Conservation (phyloP, 1,140 invertebrate species). For the Chironomus tepperi region DNA sequence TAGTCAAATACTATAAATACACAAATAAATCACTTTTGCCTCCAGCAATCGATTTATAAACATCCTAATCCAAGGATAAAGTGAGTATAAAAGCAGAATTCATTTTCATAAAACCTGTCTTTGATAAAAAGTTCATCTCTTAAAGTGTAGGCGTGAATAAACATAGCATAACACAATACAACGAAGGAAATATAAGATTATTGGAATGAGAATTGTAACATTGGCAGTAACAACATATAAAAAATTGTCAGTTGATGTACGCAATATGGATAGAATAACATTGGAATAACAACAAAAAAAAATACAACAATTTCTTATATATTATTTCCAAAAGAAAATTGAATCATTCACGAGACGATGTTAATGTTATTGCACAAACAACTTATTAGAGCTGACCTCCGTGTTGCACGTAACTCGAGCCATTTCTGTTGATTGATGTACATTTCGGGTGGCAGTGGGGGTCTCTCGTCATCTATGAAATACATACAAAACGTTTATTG, state of each 20-base stretch:
- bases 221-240: not conserved
- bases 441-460: conserved; percentile 73
- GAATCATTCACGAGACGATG: conserved; percentile 18
- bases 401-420: conserved; percentile 58
- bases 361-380: conserved; percentile 20
- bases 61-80: no score
- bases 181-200: not conserved
- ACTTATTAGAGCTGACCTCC: conserved; percentile 16
- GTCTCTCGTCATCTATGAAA: conserved; percentile 34
- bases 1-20: no score
- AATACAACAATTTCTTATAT: not conserved
- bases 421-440: conserved; percentile 83
- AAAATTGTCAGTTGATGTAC: not conserved
- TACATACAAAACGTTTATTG: not conserved
- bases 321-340: not conserved
- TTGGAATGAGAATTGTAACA: not conserved
- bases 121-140: not conserved
- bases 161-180: not conserved
- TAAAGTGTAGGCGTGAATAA: conserved; percentile 8
- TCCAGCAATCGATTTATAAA: no score
- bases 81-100: no score
- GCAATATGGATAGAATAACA: not conserved
- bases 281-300: not conserved
- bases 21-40: no score
- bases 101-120: no score